Conservation (phyloP, 2,797 vertebrate genomes). For the Rhabdomys pumilio region DNA sequence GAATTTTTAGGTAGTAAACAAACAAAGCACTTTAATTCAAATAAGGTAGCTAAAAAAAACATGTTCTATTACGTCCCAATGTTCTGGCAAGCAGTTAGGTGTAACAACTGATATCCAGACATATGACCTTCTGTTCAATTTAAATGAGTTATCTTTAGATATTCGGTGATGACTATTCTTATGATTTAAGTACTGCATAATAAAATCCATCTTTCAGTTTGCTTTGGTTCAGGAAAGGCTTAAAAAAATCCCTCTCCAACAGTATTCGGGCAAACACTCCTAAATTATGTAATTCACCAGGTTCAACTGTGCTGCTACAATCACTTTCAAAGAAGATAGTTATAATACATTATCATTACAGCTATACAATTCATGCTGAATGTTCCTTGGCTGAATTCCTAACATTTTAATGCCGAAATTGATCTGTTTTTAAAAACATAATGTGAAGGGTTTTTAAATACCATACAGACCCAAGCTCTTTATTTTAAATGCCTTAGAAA, state of each 20-base stretch:
- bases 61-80: slow-evolving; percentile 78
- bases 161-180: slow-evolving; percentile 81
- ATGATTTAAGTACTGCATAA: slow-evolving; percentile 84
- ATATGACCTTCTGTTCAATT: slow-evolving; percentile 86
- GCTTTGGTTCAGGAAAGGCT: slow-evolving; percentile 86
- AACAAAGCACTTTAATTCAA: slow-evolving; percentile 86
- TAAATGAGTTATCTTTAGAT: slow-evolving; percentile 85
- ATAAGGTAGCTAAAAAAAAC: slow-evolving; percentile 80
- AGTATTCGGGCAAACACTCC: slow-evolving; percentile 84
- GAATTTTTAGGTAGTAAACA: slow-evolving; percentile 81
- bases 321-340: slow-evolving; percentile 86
- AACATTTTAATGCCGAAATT: slow-evolving; percentile 89
- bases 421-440: slow-evolving; percentile 90
- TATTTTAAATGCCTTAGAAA: slow-evolving; percentile 89
- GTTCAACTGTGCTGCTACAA: slow-evolving; percentile 87
- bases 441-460: slow-evolving; percentile 89
- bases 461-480: slow-evolving; percentile 85
- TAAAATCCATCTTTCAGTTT: slow-evolving; percentile 78
- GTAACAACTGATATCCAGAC: slow-evolving; percentile 83
- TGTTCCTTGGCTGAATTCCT: slow-evolving; percentile 89
- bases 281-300: slow-evolving; percentile 88
- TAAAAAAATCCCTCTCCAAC: slow-evolving; percentile 83
- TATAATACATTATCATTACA: slow-evolving; percentile 88
- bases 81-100: slow-evolving; percentile 85
- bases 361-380: slow-evolving; percentile 85